A percentile compares a stretch with the other conserved stretches of the same genome.
phyloP scores from a whole-genome alignment of 53 echinoderm and acorn worm genomes.

The Henricia sp. region DNA sequence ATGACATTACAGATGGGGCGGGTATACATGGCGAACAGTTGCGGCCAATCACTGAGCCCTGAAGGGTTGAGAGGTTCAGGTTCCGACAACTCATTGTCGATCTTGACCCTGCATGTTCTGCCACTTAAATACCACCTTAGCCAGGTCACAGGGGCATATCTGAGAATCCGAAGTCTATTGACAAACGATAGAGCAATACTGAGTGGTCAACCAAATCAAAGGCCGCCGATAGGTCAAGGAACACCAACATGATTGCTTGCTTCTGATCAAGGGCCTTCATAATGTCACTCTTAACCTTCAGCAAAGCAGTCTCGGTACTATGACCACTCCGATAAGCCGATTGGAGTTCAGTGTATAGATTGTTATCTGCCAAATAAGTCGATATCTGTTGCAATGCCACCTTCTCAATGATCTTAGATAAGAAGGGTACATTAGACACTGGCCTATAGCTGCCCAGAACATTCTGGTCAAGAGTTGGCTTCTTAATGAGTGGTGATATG shows the following conservation, averaged over 20 bases:
- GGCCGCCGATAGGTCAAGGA: slow-evolving; percentile 33
- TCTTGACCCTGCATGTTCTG: slow-evolving; percentile 21
- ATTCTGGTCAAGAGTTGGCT: slow-evolving; percentile 24
- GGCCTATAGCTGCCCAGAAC: slow-evolving; percentile 24
- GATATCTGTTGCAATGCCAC: slow-evolving; percentile 15
- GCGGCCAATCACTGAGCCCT: slow-evolving; percentile 46
- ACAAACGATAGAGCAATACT: slow-evolving; percentile 2
- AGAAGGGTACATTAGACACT: slow-evolving; percentile 14
- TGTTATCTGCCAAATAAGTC: slow-evolving; percentile 5
- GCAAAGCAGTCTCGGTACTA: slow-evolving; percentile 40
- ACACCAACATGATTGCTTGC: not conserved
- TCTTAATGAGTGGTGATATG: slow-evolving; percentile 32
- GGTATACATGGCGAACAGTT: slow-evolving; percentile 6
- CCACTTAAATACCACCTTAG: slow-evolving; percentile 7
- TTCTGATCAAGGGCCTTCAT: slow-evolving; percentile 1
- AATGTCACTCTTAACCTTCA: slow-evolving; percentile 36
- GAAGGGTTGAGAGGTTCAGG: too few relatives aligned
- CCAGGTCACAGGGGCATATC: slow-evolving; percentile 1
- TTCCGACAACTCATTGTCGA: too few relatives aligned
- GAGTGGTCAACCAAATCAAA: slow-evolving; percentile 20
- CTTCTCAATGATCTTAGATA: slow-evolving; percentile 30
- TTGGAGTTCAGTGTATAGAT: not conserved
- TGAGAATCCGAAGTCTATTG: not conserved
- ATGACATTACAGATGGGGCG: slow-evolving; percentile 1
- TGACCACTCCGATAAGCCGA: slow-evolving; percentile 32